phyloP scores from a whole-genome alignment of 2,113 vertebrate genomes.

The Atractosteus spatula region DNA sequence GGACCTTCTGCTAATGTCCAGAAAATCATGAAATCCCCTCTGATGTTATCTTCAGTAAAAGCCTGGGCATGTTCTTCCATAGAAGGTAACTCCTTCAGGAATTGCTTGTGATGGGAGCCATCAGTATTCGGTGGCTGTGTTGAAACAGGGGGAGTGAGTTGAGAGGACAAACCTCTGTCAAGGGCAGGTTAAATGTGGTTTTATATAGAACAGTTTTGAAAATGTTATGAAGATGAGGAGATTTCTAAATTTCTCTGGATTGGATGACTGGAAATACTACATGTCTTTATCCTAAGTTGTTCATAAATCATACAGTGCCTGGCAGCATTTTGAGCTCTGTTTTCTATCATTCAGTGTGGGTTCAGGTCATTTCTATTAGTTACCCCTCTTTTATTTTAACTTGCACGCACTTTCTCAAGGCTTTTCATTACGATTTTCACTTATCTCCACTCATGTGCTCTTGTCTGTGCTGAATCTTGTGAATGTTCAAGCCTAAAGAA shows the following conservation, averaged over 20 bases:
- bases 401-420: background rate
- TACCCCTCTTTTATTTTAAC: conserved; percentile 5
- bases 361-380: conserved; percentile 8
- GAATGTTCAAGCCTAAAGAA: background rate
- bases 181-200: background rate
- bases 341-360: conserved; percentile 8
- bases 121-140: background rate
- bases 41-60: background rate
- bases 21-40: background rate
- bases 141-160: background rate
- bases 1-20: background rate
- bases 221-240: conserved; percentile 9
- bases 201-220: conserved; percentile 15
- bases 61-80: background rate
- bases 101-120: background rate
- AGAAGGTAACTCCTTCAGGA: background rate
- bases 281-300: conserved; percentile 18
- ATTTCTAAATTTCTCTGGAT: conserved; percentile 4
- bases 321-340: conserved; percentile 11
- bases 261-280: conserved; percentile 8
- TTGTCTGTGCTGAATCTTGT: background rate
- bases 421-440: background rate
- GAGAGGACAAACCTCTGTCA: background rate
- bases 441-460: background rate
- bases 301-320: conserved; percentile 9